Evolutionary conservation across 2,888 invertebrate genomes (phyloP), one percentile per base, ranked within the genome.

Genomic region (Leptura quadrifasciata): DNA sequence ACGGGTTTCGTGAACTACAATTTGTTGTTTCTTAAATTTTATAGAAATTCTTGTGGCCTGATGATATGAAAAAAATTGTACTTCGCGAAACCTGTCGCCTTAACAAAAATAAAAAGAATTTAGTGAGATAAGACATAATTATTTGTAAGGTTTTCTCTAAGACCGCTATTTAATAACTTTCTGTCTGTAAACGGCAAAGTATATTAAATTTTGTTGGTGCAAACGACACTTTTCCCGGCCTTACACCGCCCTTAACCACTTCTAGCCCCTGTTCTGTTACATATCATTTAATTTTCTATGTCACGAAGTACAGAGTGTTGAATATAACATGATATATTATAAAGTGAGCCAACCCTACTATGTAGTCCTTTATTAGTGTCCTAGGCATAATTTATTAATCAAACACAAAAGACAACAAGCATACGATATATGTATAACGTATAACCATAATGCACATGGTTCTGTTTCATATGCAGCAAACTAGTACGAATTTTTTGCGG

Each of bases 251-350:
- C 21, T 24, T 31, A 52, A 68, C 10, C 15, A 31, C 12, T 55
- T 39, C 35, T 31, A 27, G 21, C n/a, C 35, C 1, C 27, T 17
- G 60, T 67, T 54, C n/a, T 8, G 60, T 60, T 60, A 60, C 27
- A 27, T 60, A 27, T 60, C 27, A 60, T 27, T 60, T 60, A 60
- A 60, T 60, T 60, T 60, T 27, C 60, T 27, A n/a, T 60, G 60
- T 60, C 60, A 60, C 15, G 60, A 27, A 27, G 27, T 60, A 27
- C 60, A 47, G 47, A 24, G 21, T 60, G 60, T 60, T 60, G 60
- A 60, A 60, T 27, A 27, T 60, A 60, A 60, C 27, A 17, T 60
- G 60, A 60, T 60, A 60, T 60, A 60, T 60, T 60, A 60, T 12
- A 60, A 60, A 27, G 39, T 15, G 21, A 12, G 20, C 21, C 58